These are phyloP conservation scores for Caenorhabditis elegans DNA, from an alignment of 1,140 invertebrate genomes.

Conservation along the genomic window WBcel235 BX284603.4:11804501-11805000, in stretches of 20 bases:
- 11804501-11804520: too few species aligned
- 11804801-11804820: background rate
- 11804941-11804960: background rate
- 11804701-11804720: background rate
- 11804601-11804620: too few species aligned
- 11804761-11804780: background rate
- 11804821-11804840: background rate
- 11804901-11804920: background rate
- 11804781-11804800: background rate
- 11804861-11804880: background rate
- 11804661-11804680: background rate
- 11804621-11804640: too few species aligned
- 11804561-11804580: too few species aligned
- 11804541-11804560: too few species aligned
- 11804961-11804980: background rate
- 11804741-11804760: background rate
- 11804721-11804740: background rate
- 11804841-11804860: background rate
- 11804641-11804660: too few species aligned
- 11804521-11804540: too few species aligned
- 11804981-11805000: background rate
- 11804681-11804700: background rate
- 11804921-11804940: background rate
- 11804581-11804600: too few species aligned
- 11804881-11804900: background rate